Base-by-base conservation (phyloP, 2,888 invertebrate genomes). In the Sylvicola fuscatus region DNA sequence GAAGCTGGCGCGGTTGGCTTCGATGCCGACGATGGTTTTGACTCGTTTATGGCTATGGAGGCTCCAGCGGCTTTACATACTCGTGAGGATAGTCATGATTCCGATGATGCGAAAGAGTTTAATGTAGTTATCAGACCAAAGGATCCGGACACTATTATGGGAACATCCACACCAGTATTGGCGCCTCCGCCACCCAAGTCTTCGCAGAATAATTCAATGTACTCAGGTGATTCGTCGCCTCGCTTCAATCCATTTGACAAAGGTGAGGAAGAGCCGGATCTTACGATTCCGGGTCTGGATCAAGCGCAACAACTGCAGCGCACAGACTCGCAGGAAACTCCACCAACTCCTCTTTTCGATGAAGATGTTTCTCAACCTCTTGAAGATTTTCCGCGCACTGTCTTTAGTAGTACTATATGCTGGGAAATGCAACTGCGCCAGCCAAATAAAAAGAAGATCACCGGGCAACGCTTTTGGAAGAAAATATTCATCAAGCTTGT, bases 371-470 rank as follows among this genome's bases (percentile, higher is more conserved):
- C 89, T 1, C 74, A 81, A 55, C 92, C 92, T 0, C 63, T 98
- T 36, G 87, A 87, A 56, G 82, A 83, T 36, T 98, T 90, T 58
- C 86, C 90, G 8, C 69, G 89, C 33, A 68, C 74, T 21, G 68
- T 66, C 41, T 82, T 75, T 52, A 54, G 60, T 1, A 87, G 78
- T 1, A 77, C 84, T 15, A 13, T n/a, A 7, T 92, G 92, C 16
- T 98, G 95, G 93, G 92, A 93, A 51, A 82, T 97, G 80, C 84
- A 92, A 45, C 62, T 95, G 36, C 68, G 97, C 2, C 92, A 93
- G 53, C 93, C 93, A 2, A 87, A 87, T 52, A 93, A 93, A 57
- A 93, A 93, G 67, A 92, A 90, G 57, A 86, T 90, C 40, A 90
- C 90, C 0, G 89, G 86, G 1, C 87, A 89, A 52, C 66, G 84